Base-by-base conservation (phyloP, 2,113 vertebrate species). In the Corydoras sp. region DNA sequence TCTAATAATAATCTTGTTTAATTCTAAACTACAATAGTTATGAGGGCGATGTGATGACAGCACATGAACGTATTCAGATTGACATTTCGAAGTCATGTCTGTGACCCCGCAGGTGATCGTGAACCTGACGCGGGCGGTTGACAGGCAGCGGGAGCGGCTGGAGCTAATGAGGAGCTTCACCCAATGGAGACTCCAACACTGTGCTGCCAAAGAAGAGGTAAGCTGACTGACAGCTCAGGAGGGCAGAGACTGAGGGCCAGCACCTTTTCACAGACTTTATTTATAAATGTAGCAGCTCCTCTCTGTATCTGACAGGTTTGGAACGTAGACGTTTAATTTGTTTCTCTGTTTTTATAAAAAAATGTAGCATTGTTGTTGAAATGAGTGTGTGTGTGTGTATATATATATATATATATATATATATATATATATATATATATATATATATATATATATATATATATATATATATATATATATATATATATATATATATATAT, bases 111-210 rank as follows among this genome's bases (percentile, higher is more conserved):
- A 99, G 96, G 91, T 96, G 73, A 96, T 98, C 66, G 77, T 73
- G 69, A 95, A 92, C 79, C 89, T 99, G 85, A 92, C 85, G 50
- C 83, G 86, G 68, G 91, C 92, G 31, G 74, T 95, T 81, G 88
- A 94, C 79, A 95, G 88, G 78, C 92, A 98, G 66, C 96, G 93
- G 83, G 90, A 94, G 68, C 93, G 88, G 77, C 77, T 80, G 78
- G 92, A 95, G 79, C 78, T 95, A 82, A 95, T 94, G 93, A 93
- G 82, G 76, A 88, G 74, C 13, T 96, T 98, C 85, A 90, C 87
- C 0, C 83, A 89, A 56, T 99, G 97, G 97, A 89, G 92, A 76
- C 81, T 95, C 77, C 83, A 91, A 71, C 91, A 91, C 6, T 69
- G 85, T 30, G 90, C 88, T 75, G 82, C 83, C 73, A 94, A 87